A percentile compares a stretch with the other conserved stretches of the same genome.
Conservation (phyloP, 2,888 invertebrate genomes). For the Heliconius aoede region DNA sequence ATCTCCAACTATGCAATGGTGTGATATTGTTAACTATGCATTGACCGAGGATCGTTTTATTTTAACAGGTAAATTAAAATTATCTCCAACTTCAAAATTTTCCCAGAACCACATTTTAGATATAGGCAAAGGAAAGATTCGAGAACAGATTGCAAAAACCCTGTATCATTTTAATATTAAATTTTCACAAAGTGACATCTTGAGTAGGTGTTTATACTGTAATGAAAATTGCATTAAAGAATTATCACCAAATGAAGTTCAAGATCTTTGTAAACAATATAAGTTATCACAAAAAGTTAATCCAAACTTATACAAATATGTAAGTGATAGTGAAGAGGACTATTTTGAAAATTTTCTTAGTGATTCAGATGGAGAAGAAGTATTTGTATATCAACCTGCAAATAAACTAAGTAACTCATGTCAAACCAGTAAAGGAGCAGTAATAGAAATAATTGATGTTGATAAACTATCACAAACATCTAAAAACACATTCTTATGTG, state of each 20-base stretch:
- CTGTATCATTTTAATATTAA: conserved; percentile 86
- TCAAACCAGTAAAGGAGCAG: conserved; percentile 81
- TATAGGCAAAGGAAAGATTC: conserved; percentile 79
- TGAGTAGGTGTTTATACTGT: conserved; percentile 88
- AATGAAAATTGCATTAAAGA: conserved; percentile 66
- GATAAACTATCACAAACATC: conserved; percentile 72
- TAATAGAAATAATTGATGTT: conserved; percentile 82
- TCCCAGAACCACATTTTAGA: conserved; percentile 80
- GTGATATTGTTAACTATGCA: conserved; percentile 71
- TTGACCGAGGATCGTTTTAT: conserved; percentile 68
- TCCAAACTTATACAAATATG: conserved; percentile 47
- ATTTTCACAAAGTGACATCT: conserved; percentile 86
- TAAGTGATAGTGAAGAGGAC: conserved; percentile 60
- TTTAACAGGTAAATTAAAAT: conserved; percentile 69
- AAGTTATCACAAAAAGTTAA: conserved; percentile 48
- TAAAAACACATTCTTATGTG: conserved; percentile 87
- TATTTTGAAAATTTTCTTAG: conserved; percentile 70
- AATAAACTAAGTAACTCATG: conserved; percentile 56
- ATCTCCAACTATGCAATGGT: conserved; percentile 81
- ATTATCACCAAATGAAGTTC: conserved; percentile 60
- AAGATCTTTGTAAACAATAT: conserved; percentile 62
- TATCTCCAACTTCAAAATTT: conserved; percentile 83
- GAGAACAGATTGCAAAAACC: conserved; percentile 87
- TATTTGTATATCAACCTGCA: conserved; percentile 56
- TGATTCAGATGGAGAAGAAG: conserved; percentile 74